phyloP scores from a whole-genome alignment of 2,888 invertebrate species.

The Mesodorylaimus sp. region DNA sequence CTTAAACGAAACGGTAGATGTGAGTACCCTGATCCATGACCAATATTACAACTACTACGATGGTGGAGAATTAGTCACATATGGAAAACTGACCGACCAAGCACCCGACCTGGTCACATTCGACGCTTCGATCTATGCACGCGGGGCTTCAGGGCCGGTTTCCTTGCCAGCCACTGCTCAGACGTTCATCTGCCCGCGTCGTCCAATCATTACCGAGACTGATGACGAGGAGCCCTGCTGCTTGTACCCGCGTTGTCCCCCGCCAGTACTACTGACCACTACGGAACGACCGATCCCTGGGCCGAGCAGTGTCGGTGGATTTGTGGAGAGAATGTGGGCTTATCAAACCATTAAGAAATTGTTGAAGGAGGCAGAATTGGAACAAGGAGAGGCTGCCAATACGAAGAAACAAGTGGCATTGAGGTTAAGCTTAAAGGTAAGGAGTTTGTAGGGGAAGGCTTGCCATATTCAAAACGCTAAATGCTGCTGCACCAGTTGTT shows the following conservation, averaged over 20 bases:
- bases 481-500: too few relatives aligned
- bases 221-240: background rate
- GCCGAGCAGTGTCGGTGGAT: conserved; percentile 13
- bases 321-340: conserved; percentile 45
- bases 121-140: too few relatives aligned
- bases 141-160: too few relatives aligned
- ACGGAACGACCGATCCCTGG: too few relatives aligned
- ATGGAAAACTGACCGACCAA: too few relatives aligned
- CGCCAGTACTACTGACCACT: background rate
- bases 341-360: conserved; percentile 48
- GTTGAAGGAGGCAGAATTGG: conserved; percentile 37
- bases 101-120: too few relatives aligned
- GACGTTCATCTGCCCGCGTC: too few relatives aligned
- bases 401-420: conserved; percentile 38
- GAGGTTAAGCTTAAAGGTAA: conserved; percentile 42
- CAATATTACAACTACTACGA: conserved; percentile 3
- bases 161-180: too few relatives aligned
- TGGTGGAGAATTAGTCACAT: conserved; percentile 9
- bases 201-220: too few relatives aligned
- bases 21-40: conserved; percentile 4
- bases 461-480: too few relatives aligned
- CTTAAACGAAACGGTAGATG: conserved; percentile 9
- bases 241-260: background rate
- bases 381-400: conserved; percentile 12
- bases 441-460: too few relatives aligned